Conservation (phyloP, 2,888 invertebrate genomes). For the Chaetogeoica ovagalla region DNA sequence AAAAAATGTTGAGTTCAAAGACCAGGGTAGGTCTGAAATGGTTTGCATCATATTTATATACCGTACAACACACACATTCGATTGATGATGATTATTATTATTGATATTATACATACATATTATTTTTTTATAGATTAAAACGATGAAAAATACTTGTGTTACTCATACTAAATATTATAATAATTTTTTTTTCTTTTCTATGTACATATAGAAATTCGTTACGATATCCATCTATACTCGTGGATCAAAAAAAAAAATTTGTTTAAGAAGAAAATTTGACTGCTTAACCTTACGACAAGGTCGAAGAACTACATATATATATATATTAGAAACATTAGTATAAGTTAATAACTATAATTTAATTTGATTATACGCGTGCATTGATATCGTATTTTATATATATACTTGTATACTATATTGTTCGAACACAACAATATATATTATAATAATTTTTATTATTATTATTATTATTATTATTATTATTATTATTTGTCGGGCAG, state of each 20-base stretch:
- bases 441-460: conserved; percentile 23
- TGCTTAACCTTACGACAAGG: conserved; percentile 21
- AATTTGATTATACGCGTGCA: conserved; percentile 8
- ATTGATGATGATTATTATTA: no score
- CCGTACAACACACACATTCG: no score
- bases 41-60: no score
- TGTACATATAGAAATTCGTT: background rate
- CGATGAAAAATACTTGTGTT: no score
- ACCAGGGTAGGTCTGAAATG: no score
- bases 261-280: conserved; percentile 12
- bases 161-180: background rate
- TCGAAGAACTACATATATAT: conserved; percentile 28
- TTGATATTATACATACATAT: no score
- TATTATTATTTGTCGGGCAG: conserved; percentile 23
- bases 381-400: conserved; percentile 7
- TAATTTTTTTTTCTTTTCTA: background rate
- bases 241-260: background rate
- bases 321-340: conserved; percentile 12
- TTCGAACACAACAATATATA: conserved; percentile 20
- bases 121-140: no score
- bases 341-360: no score
- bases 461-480: no score
- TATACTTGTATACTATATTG: conserved; percentile 38
- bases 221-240: background rate
- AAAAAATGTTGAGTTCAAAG: no score